phyloP scores from a whole-genome alignment of 2,113 vertebrate genomes.

The Thinocorus orbignyianus region DNA sequence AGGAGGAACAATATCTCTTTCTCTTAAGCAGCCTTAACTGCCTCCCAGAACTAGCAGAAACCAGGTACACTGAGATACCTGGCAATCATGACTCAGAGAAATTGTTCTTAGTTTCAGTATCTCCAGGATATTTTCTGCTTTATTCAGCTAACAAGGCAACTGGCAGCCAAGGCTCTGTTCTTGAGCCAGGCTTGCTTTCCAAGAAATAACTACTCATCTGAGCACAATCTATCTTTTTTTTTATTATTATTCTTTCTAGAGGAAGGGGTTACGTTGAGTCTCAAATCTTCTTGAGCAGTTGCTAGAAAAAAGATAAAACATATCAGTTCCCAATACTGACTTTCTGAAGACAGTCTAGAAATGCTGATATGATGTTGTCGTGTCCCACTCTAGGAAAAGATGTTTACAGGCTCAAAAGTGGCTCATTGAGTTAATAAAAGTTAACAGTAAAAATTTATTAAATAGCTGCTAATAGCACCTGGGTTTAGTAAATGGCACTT shows the following conservation, averaged over 20 bases:
- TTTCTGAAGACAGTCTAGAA: not conserved
- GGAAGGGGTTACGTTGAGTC: not conserved
- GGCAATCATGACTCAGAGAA: not conserved
- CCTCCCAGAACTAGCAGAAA: not conserved
- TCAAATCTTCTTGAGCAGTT: not conserved
- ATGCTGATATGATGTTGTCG: not conserved
- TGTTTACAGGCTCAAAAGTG: not conserved
- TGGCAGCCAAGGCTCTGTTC: not conserved
- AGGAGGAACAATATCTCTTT: not conserved
- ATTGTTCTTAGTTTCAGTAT: not conserved
- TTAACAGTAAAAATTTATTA: not conserved
- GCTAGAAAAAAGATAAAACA: not conserved
- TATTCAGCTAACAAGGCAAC: not conserved
- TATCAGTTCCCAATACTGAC: not conserved
- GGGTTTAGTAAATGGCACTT: not conserved
- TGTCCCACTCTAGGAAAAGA: too few relatives aligned
- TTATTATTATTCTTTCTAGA: not conserved
- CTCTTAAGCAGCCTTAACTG: not conserved
- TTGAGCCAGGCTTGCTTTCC: not conserved
- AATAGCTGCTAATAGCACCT: not conserved
- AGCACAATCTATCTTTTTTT: not conserved
- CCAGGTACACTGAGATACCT: not conserved
- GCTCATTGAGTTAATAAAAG: not conserved
- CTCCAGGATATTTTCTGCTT: not conserved
- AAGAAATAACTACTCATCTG: not conserved